phyloP scores from a whole-genome alignment of 2,888 invertebrate genomes.

The Pteria penguin region DNA sequence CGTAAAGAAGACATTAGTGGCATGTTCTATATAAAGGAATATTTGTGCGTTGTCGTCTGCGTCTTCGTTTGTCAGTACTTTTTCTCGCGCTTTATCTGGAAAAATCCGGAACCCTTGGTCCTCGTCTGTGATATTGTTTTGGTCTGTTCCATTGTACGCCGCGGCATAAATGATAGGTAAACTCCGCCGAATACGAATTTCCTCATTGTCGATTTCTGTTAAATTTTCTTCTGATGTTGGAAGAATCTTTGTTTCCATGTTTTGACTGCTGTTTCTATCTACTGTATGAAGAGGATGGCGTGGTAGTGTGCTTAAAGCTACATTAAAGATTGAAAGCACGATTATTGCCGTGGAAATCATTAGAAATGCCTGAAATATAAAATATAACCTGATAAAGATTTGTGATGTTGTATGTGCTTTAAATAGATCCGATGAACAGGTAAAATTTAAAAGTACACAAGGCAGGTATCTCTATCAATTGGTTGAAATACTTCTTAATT shows the following conservation, averaged over 20 bases:
- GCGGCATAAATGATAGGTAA: no score
- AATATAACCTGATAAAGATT: not conserved
- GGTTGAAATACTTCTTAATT: not conserved
- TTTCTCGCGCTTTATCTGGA: conserved; percentile 15
- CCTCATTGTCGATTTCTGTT: not conserved
- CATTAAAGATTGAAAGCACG: conserved; percentile 45
- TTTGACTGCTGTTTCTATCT: not conserved
- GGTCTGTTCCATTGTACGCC: not conserved
- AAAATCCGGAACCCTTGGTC: not conserved
- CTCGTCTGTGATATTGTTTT: not conserved
- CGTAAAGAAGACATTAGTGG: conserved; percentile 51
- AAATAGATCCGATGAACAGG: not conserved
- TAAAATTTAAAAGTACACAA: no score
- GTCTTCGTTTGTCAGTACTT: conserved; percentile 9
- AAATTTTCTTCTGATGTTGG: not conserved
- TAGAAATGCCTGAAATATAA: conserved; percentile 46
- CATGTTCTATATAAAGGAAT: conserved; percentile 24
- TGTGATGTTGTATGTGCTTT: no score
- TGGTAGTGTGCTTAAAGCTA: conserved; percentile 53
- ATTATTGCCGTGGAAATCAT: conserved; percentile 48
- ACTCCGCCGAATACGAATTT: no score
- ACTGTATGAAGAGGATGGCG: not conserved
- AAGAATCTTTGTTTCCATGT: not conserved
- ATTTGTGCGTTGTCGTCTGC: not conserved
- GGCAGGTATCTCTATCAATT: no score